A percentile compares a stretch with the other conserved stretches of the same genome.
phyloP scores from a whole-genome alignment of 2,888 invertebrate species.

The Drosophila niveifrons region DNA sequence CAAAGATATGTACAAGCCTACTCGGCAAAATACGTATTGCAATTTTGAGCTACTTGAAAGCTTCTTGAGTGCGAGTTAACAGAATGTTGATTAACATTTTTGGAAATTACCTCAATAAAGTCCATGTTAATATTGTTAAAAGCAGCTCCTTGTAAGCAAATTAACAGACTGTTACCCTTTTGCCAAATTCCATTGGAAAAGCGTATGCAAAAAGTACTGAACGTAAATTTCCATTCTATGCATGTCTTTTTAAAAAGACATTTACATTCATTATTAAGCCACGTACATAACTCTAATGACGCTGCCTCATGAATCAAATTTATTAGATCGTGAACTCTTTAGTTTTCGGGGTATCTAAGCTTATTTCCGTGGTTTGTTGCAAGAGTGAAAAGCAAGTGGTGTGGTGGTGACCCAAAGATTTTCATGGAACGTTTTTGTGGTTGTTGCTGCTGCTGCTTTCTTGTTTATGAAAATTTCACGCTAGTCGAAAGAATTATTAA shows the following conservation, averaged over 20 bases:
- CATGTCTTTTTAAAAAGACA: neutral
- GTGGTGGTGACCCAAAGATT: slow-evolving; percentile 60
- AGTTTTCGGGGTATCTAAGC: slow-evolving; percentile 42
- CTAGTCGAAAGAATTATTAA: slow-evolving; percentile 79
- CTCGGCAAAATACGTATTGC: neutral
- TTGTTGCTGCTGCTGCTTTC: slow-evolving; percentile 63
- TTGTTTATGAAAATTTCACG: slow-evolving; percentile 77
- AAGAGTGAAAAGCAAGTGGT: slow-evolving; percentile 57
- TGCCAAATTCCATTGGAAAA: neutral
- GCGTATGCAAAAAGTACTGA: neutral
- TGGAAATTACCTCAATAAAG: neutral
- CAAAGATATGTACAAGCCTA: neutral
- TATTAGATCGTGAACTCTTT: slow-evolving; percentile 72
- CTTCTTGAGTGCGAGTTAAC: neutral
- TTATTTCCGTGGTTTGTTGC: slow-evolving; percentile 60
- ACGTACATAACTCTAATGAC: slow-evolving; percentile 43
- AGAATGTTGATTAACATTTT: slow-evolving; percentile 1
- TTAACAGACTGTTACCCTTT: neutral
- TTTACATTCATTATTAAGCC: slow-evolving; percentile 6
- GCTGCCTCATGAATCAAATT: slow-evolving; percentile 64
- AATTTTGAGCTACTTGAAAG: neutral
- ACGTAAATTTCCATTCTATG: neutral
- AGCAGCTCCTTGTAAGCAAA: neutral
- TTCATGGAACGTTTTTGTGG: slow-evolving; percentile 77
- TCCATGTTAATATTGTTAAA: neutral